Base-by-base conservation (phyloP, 2,888 invertebrate genomes). In the Agriopis leucophaearia region DNA sequence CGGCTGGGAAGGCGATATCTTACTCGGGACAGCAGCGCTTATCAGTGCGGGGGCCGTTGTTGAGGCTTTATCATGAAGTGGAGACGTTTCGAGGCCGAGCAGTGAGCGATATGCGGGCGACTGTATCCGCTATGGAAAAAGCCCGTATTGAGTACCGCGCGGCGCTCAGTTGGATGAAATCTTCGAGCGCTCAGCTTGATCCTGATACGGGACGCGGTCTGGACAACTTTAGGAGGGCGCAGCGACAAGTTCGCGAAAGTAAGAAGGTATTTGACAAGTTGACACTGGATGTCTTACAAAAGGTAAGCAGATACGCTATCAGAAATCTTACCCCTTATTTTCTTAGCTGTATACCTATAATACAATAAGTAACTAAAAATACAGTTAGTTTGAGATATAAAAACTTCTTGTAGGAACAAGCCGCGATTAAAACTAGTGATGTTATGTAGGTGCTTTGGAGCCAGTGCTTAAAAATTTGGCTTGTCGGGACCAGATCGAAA, bases 111-210 rank as follows among this genome's bases (percentile, higher is more conserved):
- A 99, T 99, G 66, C 94, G 97, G 62, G 95, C 96, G 62, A 99
- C 99, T 0, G 97, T 99, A 6, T 96, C 97, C 59, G 96, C 97
- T 57, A 99, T 99, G 98, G 99, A 99, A 89, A 97, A 97, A 84
- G 96, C 97, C 6, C 95, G 99, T 69, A 99, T 98, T 8, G 99
- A 99, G 82, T 99, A 99, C 88, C 95, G 99, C 61, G 99, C 97
- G 0, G 97, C 97, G 0, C 90, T 98, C n/a, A 97, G 96, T 78
- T 99, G 99, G 99, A 99, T 99, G 99, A 99, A 99, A 91, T 98
- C 99, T 67, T 96, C 98, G 1, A 99, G 99, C 47, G 96, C 97
- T 70, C 98, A 99, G 85, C 94, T 99, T 44, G 99, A 99, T 89
- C 99, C 99, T 0, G 99, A 99, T 84, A 98, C 98, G 0, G 98